Evolutionary conservation across 1,140 invertebrate genomes (phyloP).

Genomic region (Neuroterus valhalla): DNA sequence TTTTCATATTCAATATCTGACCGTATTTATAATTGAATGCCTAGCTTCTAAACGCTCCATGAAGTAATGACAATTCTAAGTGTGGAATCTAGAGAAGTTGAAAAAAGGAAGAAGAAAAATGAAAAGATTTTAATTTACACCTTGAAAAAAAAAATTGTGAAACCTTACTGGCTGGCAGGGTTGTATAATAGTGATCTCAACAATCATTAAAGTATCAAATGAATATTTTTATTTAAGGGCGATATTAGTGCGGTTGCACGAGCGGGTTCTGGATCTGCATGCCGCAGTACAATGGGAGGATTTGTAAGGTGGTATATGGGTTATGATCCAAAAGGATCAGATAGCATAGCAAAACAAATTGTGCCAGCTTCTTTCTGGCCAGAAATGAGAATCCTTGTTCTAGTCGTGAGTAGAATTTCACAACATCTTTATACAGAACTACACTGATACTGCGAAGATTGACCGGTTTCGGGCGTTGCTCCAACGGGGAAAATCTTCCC

Average conservation of each 20-base stretch:
- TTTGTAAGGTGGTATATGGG: constrained; percentile 94
- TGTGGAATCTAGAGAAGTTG: constrained; percentile 5
- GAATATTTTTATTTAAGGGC: constrained; percentile 66
- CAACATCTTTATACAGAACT: too few relatives aligned
- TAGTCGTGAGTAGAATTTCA: constrained; percentile 81
- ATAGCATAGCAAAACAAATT: constrained; percentile 89
- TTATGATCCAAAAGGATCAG: constrained; percentile 80
- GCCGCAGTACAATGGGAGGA: constrained; percentile 94
- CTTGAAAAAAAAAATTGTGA: too few relatives aligned
- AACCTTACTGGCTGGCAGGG: too few relatives aligned
- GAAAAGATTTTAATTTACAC: too few relatives aligned
- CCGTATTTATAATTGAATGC: not conserved
- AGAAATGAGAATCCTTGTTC: constrained; percentile 90
- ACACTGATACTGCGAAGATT: too few relatives aligned
- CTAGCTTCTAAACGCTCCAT: not conserved
- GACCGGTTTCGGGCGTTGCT: too few relatives aligned
- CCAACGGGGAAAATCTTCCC: too few relatives aligned
- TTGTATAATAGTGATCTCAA: too few relatives aligned
- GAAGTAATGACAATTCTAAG: constrained; percentile 1
- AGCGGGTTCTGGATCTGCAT: constrained; percentile 96
- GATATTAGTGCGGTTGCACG: constrained; percentile 91
- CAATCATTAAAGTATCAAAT: too few relatives aligned
- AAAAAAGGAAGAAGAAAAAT: not conserved
- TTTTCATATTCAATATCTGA: too few relatives aligned
- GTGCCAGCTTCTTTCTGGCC: constrained; percentile 89